phyloP scores from a whole-genome alignment of 2,888 invertebrate species.

The Ecliptopera silaceata region DNA sequence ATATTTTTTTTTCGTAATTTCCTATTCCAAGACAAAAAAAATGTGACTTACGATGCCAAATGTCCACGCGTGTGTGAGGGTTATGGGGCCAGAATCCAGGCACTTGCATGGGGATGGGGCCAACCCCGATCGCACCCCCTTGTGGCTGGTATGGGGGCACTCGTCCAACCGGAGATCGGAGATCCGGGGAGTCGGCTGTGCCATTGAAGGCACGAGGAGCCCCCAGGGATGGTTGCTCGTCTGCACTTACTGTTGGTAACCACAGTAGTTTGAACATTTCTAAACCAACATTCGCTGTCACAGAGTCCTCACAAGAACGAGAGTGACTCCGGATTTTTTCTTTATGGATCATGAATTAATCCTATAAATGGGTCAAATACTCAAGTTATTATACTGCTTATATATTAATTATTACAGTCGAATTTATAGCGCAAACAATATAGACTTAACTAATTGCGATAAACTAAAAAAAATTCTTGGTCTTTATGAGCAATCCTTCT shows the following conservation, averaged over 20 bases:
- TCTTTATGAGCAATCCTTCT: too few species aligned
- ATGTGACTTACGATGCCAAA: slow-evolving; percentile 67
- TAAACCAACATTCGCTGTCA: neutral
- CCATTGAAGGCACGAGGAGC: slow-evolving; percentile 57
- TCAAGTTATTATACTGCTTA: too few species aligned
- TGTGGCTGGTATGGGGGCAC: slow-evolving; percentile 79
- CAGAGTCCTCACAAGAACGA: too few species aligned
- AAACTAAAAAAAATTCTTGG: too few species aligned
- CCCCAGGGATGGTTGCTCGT: slow-evolving; percentile 47
- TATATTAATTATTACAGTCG: too few species aligned
- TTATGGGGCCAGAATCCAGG: slow-evolving; percentile 68
- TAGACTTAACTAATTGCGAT: too few species aligned
- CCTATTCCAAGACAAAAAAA: too few species aligned
- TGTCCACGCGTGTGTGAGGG: slow-evolving; percentile 61
- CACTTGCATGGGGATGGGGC: slow-evolving; percentile 54
- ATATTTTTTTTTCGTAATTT: too few species aligned
- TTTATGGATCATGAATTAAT: too few species aligned
- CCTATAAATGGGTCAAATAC: too few species aligned
- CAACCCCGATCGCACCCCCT: slow-evolving; percentile 74
- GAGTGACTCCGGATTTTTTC: too few species aligned
- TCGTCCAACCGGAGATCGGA: slow-evolving; percentile 66
- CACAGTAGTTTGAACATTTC: neutral
- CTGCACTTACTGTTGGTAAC: slow-evolving; percentile 49
- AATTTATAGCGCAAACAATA: too few species aligned
- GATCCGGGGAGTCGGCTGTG: slow-evolving; percentile 63